Evolutionary conservation across 2,113 vertebrate genomes (phyloP).

Genomic region (Nothoprocta perdicaria): DNA sequence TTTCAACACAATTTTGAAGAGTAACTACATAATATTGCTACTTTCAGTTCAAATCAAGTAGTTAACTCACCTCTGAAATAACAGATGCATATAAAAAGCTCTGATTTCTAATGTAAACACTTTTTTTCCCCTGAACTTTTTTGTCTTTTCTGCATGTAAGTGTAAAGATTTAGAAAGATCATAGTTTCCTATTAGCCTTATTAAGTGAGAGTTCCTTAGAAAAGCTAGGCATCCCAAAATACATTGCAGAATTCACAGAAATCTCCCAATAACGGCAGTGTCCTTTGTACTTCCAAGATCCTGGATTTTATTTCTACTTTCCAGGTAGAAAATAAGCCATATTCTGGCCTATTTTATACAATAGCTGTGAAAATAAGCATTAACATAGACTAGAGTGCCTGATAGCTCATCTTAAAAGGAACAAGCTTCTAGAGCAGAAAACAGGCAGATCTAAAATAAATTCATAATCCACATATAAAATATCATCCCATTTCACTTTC

Average conservation of each 20-base stretch:
- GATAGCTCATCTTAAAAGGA: not conserved
- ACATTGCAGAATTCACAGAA: constrained; percentile 1
- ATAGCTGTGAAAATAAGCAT: not conserved
- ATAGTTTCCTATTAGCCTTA: not conserved
- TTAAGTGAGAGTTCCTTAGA: not conserved
- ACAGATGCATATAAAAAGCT: not conserved
- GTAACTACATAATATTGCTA: not conserved
- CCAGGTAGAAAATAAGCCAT: not conserved
- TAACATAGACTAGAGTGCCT: not conserved
- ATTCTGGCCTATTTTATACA: not conserved
- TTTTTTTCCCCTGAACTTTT: not conserved
- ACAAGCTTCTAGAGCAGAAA: not conserved
- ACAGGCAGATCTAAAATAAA: not conserved
- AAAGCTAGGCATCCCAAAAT: not conserved
- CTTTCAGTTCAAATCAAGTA: constrained; percentile 1
- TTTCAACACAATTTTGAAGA: constrained; percentile 15
- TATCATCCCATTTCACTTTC: not conserved
- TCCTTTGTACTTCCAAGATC: not conserved
- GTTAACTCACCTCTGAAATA: constrained; percentile 14
- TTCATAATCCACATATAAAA: not conserved
- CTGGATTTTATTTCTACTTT: not conserved
- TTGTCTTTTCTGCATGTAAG: constrained; percentile 14
- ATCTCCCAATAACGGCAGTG: not conserved
- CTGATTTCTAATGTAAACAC: not conserved
- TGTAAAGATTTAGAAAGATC: constrained; percentile 23